phyloP scores from a whole-genome alignment of 2,113 vertebrate species.

The Nothoprocta pentlandii region DNA sequence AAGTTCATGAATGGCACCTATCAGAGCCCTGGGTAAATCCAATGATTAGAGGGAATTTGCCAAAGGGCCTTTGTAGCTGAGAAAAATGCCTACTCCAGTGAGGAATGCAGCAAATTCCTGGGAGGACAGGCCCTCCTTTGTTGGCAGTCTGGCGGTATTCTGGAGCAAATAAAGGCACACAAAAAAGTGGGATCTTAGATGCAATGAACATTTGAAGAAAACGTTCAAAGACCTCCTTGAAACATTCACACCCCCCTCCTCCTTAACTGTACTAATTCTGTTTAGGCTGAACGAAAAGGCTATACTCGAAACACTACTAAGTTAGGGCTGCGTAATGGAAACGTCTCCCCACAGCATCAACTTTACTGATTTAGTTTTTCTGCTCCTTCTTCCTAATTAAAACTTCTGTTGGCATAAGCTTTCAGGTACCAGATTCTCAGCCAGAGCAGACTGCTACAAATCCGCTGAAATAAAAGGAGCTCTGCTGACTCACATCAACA shows the following conservation, averaged over 20 bases:
- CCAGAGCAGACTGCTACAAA: constrained; percentile 47
- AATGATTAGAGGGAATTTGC: constrained; percentile 94
- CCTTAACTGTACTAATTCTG: constrained; percentile 63
- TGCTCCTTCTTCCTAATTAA: constrained; percentile 63
- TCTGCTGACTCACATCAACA: not conserved
- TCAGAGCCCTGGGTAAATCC: constrained; percentile 90
- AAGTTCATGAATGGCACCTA: constrained; percentile 93
- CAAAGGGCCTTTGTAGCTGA: constrained; percentile 94
- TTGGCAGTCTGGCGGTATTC: constrained; percentile 86
- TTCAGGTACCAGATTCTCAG: constrained; percentile 48
- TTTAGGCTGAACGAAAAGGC: constrained; percentile 69
- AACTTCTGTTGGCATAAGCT: constrained; percentile 64
- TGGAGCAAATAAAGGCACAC: constrained; percentile 92
- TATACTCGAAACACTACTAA: constrained; percentile 60
- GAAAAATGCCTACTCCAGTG: constrained; percentile 95
- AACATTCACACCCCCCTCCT: constrained; percentile 69
- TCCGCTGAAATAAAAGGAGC: constrained; percentile 34
- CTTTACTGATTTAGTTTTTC: constrained; percentile 57
- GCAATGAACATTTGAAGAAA: constrained; percentile 90
- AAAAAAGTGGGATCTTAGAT: constrained; percentile 87
- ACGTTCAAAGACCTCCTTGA: constrained; percentile 84
- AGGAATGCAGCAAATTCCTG: constrained; percentile 98
- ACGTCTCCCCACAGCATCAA: constrained; percentile 58
- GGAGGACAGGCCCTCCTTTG: constrained; percentile 95
- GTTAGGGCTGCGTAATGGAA: constrained; percentile 56